phyloP scores from a whole-genome alignment of 2,113 vertebrate genomes.

The Malurus cyaneus region DNA sequence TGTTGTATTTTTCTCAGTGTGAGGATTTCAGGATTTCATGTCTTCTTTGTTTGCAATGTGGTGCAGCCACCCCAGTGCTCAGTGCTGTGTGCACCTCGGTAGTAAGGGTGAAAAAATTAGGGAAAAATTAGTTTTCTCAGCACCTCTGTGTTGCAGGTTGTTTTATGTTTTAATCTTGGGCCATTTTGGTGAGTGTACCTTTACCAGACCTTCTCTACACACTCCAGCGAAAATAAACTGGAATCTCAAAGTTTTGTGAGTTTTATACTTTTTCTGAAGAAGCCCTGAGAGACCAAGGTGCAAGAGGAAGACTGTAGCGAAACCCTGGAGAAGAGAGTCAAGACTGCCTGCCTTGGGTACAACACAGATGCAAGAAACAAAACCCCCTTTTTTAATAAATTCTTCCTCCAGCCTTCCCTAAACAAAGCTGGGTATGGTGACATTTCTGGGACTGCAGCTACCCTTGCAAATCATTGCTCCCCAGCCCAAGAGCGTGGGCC shows the following conservation, averaged over 20 bases:
- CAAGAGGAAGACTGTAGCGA: background rate
- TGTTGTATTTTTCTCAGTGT: background rate
- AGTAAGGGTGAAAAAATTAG: background rate
- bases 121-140: background rate
- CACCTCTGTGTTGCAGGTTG: background rate
- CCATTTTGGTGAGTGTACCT: background rate
- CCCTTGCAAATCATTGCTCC: background rate
- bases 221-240: background rate
- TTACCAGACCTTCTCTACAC: background rate
- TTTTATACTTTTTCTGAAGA: background rate
- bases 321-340: background rate
- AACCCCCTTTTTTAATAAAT: background rate
- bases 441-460: background rate
- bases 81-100: background rate
- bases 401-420: background rate
- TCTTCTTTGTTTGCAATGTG: background rate
- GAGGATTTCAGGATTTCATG: background rate
- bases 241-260: background rate
- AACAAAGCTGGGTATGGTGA: background rate
- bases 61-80: background rate
- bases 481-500: background rate
- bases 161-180: background rate
- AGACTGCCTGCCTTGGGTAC: rapidly evolving
- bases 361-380: background rate
- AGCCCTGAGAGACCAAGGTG: background rate